Evolutionary conservation across 2,113 vertebrate species (phyloP).

Genomic region (Herpailurus yagouaroundi): DNA sequence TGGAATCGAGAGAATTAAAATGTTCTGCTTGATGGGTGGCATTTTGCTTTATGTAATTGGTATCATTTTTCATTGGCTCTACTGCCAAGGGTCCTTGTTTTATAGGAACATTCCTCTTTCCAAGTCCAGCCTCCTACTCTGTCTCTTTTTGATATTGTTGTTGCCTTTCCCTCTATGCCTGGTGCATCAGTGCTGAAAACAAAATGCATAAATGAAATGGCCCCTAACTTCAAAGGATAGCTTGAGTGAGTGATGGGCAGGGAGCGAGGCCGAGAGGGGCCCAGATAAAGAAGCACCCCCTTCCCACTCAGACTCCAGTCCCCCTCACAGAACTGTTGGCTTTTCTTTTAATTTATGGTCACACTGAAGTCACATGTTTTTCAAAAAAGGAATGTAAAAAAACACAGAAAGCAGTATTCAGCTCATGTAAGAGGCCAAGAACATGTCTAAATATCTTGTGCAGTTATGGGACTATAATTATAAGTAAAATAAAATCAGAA

Average conservation of each 20-base stretch:
- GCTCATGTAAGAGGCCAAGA: neutral
- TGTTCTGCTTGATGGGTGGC: slow-evolving; percentile 46
- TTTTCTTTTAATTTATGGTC: neutral
- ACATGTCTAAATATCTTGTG: neutral
- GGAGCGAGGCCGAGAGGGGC: rapidly evolving
- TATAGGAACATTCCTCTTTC: slow-evolving; percentile 44
- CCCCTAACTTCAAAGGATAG: neutral
- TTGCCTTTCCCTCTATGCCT: neutral
- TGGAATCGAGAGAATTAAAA: slow-evolving; percentile 65
- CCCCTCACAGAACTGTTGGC: neutral
- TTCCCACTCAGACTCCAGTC: no score
- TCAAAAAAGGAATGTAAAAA: neutral
- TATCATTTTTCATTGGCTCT: slow-evolving; percentile 61
- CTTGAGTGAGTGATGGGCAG: neutral
- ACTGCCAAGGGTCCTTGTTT: neutral
- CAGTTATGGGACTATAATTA: neutral
- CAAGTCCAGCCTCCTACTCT: neutral
- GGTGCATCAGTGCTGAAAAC: neutral
- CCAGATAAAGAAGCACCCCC: neutral
- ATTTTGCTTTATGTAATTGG: slow-evolving; percentile 61
- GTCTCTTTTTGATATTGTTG: neutral
- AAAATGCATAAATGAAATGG: neutral
- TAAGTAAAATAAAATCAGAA: neutral
- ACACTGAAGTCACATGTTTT: neutral
- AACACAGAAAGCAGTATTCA: neutral